Base-by-base conservation (phyloP, 2,888 invertebrate species). In the Chloromyia formosa region DNA sequence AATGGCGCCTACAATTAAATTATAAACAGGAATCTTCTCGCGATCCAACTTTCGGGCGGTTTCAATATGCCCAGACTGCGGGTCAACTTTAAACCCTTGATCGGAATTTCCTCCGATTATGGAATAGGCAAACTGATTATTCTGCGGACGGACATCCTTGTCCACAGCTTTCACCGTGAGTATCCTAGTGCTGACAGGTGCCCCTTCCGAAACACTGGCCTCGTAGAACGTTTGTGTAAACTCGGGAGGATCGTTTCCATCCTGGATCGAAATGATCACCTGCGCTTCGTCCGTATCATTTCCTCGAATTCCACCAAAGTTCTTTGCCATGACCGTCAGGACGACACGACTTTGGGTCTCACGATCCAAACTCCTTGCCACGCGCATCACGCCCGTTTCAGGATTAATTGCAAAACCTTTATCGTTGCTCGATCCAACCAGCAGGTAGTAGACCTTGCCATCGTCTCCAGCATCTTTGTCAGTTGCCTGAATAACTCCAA, bases 211-310 rank as follows among this genome's bases (percentile, higher is more conserved):
- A 22, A 97, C 89, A 76, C 89, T 89, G 0, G 93, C 90, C 81
- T 93, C 92, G 83, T 97, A 97, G 20, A 89, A 83, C 66, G 88
- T 88, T 80, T 92, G 90, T n/a, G 92, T 85, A 83, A 98, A 98
- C 83, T 95, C 94, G 0, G 97, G 97, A 0, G 97, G 96, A 86
- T 97, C 97, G 82, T 97, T 97, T 20, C 97, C 97, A 84, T 97
- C 97, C 86, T 96, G 95, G 77, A 98, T 94, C 0, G 94, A 93
- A 77, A 98, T 93, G 64, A 95, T 94, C 0, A 98, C 94, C 85
- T 95, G 95, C 2, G 97, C 97, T 86, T 95, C 96, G 82, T 96
- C 97, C 0, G 96, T 97, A 81, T 97, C 97, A 82, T 97, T 96
- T 1, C 97, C 97, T 53, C 93, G 89, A 79, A 98, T 96, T 18